phyloP scores from a whole-genome alignment of 2,113 vertebrate genomes.

The Gobius niger region DNA sequence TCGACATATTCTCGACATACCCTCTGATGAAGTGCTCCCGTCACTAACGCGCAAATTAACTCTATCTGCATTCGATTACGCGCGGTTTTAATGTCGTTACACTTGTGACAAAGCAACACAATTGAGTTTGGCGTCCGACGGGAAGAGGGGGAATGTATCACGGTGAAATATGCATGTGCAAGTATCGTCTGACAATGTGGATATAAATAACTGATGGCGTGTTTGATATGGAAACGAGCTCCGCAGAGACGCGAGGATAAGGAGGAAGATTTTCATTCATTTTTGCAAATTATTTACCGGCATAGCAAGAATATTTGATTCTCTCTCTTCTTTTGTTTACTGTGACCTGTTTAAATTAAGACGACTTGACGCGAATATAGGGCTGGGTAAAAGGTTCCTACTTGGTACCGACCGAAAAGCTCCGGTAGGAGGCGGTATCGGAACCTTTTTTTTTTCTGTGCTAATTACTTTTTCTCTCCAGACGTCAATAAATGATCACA shows the following conservation, averaged over 20 bases:
- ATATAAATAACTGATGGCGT: not conserved
- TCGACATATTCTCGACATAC: not conserved
- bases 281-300: not conserved
- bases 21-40: not conserved
- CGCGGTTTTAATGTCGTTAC: not conserved
- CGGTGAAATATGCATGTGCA: not conserved
- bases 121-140: not conserved
- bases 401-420: no score
- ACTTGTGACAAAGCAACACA: not conserved
- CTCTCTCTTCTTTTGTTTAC: no score
- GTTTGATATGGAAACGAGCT: not conserved
- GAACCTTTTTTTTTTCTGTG: no score
- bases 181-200: not conserved
- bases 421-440: no score
- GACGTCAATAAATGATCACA: no score
- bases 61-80: not conserved
- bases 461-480: no score
- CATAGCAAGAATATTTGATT: not conserved
- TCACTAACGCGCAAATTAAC: not conserved
- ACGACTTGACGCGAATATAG: no score
- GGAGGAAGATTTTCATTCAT: not conserved
- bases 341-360: no score
- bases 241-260: not conserved
- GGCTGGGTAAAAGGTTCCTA: no score
- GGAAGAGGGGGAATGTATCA: not conserved